Evolutionary conservation across 2,113 vertebrate genomes (phyloP).

Genomic region (Cebus imitator): DNA sequence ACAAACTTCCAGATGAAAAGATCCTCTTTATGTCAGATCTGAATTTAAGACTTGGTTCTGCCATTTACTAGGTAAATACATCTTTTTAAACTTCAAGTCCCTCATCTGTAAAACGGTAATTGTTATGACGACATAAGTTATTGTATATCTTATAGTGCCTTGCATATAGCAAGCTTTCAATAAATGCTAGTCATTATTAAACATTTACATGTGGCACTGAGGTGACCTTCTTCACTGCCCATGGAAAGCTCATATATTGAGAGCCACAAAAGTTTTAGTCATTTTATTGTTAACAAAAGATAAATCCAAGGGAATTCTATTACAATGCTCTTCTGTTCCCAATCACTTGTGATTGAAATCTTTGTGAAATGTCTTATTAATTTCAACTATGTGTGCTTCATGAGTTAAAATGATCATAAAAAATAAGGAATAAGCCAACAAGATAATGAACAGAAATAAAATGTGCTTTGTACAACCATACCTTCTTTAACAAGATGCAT

Average conservation of each 20-base stretch:
- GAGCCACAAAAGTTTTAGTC: neutral
- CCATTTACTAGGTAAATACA: neutral
- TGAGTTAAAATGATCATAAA: neutral
- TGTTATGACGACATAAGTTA: neutral
- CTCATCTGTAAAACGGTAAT: neutral
- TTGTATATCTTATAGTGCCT: neutral
- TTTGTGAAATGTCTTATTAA: neutral
- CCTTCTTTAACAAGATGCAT: neutral
- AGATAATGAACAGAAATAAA: neutral
- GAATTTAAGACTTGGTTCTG: constrained; percentile 1
- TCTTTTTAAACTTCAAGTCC: constrained; percentile 23
- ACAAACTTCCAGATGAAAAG: neutral
- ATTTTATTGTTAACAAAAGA: neutral
- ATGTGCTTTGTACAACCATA: neutral
- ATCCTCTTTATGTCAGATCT: neutral
- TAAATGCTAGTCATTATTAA: neutral
- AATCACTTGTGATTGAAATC: neutral
- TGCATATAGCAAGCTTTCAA: neutral
- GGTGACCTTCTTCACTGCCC: neutral
- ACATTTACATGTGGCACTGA: neutral
- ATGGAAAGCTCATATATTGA: neutral
- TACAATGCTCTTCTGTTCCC: neutral
- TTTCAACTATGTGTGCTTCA: neutral
- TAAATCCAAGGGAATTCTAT: neutral
- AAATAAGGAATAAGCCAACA: neutral